These are phyloP conservation scores for Cylloceria caligata DNA, from an alignment of 2,888 invertebrate species.

Conservation along the genomic window DNA sequence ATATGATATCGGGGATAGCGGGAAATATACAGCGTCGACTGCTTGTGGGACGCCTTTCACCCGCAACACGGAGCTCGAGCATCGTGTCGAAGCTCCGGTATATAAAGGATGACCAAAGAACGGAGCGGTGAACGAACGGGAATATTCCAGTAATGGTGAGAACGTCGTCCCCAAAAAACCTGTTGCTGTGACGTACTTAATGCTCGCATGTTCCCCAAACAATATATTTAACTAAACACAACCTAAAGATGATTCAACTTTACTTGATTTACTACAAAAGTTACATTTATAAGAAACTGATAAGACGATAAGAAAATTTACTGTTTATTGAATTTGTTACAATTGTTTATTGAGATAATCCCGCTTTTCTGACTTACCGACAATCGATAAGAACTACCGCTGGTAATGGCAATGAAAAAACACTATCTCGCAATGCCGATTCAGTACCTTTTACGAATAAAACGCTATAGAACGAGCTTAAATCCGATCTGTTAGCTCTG, in stretches of 20 bases:
- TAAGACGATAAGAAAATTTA: not conserved
- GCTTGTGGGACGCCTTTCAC: conserved; percentile 65
- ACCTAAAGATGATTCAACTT: not conserved
- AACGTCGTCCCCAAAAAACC: conserved; percentile 39
- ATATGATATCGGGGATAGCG: conserved; percentile 9
- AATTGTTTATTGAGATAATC: conserved; percentile 30
- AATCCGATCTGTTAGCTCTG: too few species aligned
- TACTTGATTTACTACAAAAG: not conserved
- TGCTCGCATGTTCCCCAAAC: not conserved
- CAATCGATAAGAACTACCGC: not conserved
- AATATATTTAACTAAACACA: not conserved
- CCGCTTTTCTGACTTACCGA: conserved; percentile 25
- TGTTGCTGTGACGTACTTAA: conserved; percentile 31
- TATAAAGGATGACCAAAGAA: conserved; percentile 54
- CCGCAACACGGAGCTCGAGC: conserved; percentile 48
- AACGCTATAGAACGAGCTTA: too few species aligned
- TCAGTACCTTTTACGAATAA: too few species aligned
- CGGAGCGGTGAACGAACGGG: conserved; percentile 65
- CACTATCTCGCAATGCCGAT: too few species aligned
- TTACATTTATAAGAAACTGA: not conserved
- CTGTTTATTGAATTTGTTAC: not conserved
- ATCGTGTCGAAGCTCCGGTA: conserved; percentile 32
- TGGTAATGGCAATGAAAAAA: too few species aligned
- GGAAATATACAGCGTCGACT: conserved; percentile 39
- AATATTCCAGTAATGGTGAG: conserved; percentile 43